Percentiles rank a stretch among this genome's conserved stretches.
Conservation (phyloP, 2,797 vertebrate genomes). For the Hippopotamyrus pictus region DNA sequence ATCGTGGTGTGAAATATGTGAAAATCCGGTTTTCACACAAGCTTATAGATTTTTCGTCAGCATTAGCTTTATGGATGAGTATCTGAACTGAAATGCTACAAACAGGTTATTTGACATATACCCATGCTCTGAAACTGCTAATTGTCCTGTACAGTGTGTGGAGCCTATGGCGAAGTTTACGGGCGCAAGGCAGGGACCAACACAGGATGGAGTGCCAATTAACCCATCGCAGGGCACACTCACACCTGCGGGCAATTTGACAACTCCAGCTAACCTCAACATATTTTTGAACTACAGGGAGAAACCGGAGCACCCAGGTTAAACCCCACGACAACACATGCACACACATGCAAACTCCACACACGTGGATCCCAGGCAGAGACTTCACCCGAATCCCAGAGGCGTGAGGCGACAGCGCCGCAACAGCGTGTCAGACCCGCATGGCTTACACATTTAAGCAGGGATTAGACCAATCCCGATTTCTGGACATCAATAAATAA, state of each 20-base stretch:
- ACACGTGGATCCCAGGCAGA: not conserved
- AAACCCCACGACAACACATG: not conserved
- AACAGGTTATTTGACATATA: not conserved
- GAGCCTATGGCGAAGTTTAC: not conserved
- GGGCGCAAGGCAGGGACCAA: not conserved
- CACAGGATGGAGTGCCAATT: not conserved
- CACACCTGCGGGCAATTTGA: not conserved
- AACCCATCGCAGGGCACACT: not conserved
- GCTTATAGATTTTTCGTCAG: not conserved
- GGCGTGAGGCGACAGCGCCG: not conserved
- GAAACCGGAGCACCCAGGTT: not conserved
- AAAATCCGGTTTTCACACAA: not conserved
- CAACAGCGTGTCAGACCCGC: not conserved
- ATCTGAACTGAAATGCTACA: not conserved
- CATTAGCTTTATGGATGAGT: not conserved
- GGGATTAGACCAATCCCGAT: not conserved
- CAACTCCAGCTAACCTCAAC: not conserved
- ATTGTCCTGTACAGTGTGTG: not conserved
- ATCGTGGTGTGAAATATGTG: not conserved
- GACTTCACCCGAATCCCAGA: not conserved
- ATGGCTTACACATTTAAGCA: not conserved
- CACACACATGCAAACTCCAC: not conserved
- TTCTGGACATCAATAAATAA: conserved; percentile 23
- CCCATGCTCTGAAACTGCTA: not conserved
- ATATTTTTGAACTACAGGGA: not conserved